Evolutionary conservation across 2,113 vertebrate genomes (phyloP).

Genomic region (Lycaon pictus): DNA sequence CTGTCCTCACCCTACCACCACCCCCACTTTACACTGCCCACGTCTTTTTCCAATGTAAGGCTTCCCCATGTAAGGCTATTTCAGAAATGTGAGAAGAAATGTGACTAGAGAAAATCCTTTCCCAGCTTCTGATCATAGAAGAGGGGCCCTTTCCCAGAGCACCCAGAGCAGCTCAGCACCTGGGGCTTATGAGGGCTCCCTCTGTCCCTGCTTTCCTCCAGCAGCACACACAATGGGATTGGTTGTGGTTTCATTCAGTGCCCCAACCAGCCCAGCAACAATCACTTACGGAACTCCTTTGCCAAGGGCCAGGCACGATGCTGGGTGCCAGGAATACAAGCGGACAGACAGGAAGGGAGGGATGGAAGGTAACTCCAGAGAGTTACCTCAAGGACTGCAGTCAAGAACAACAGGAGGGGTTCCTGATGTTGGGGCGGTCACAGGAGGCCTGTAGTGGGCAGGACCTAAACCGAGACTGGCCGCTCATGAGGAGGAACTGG

Average conservation of each 20-base stretch:
- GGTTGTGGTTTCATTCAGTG: rapidly evolving
- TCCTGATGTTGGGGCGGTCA: not conserved
- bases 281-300: not conserved
- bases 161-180: not conserved
- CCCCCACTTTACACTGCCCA: rapidly evolving
- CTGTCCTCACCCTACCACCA: not conserved
- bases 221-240: rapidly evolving
- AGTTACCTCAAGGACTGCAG: rapidly evolving
- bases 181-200: no score
- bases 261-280: not conserved
- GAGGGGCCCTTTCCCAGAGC: not conserved
- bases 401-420: not conserved
- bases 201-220: not conserved
- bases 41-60: rapidly evolving
- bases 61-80: not conserved
- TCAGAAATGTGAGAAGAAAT: not conserved
- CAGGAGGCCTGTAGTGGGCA: not conserved
- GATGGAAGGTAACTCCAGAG: not conserved
- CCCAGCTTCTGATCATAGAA: not conserved
- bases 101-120: not conserved
- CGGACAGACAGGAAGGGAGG: not conserved
- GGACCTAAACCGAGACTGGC: not conserved
- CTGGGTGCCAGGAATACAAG: not conserved
- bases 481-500: not conserved
- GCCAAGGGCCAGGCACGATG: no score